Percentiles rank a stretch among this genome's conserved stretches.
Evolutionary conservation across 1,140 invertebrate species (phyloP).

Genomic region (Cotesia vestalis): DNA sequence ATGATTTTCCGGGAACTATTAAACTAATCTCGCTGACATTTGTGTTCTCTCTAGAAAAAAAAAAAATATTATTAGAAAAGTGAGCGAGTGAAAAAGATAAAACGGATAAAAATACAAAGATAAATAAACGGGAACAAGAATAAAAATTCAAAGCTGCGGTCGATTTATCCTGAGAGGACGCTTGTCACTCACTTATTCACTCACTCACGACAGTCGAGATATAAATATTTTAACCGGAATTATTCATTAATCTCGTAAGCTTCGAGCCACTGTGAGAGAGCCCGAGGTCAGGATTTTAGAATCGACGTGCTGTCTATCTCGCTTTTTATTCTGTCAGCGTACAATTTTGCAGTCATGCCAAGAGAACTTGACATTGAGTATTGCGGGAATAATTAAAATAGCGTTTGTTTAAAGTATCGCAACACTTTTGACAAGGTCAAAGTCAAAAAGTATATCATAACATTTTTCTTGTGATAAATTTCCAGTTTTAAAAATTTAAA

Average conservation of each 20-base stretch:
- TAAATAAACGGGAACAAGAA: slow-evolving; percentile 7
- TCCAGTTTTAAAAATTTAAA: no score
- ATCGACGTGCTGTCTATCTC: slow-evolving; percentile 1
- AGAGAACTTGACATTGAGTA: slow-evolving; percentile 30
- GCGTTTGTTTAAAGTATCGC: slow-evolving; percentile 7
- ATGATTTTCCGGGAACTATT: no score
- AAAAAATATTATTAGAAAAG: no score
- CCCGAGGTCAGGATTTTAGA: slow-evolving; percentile 1
- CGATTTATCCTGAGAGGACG: slow-evolving; percentile 16
- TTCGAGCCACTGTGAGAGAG: neutral
- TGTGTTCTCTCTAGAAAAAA: no score
- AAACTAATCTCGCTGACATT: no score
- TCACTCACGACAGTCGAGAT: slow-evolving; percentile 28
- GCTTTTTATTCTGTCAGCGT: no score
- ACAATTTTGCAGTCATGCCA: slow-evolving; percentile 16
- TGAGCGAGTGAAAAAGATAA: neutral
- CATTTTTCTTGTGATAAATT: neutral
- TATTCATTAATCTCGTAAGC: slow-evolving; percentile 26
- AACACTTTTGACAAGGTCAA: slow-evolving; percentile 9
- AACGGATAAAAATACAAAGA: slow-evolving; percentile 23
- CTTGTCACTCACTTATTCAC: slow-evolving; percentile 21
- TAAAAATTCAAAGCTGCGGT: slow-evolving; percentile 7
- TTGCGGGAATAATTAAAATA: slow-evolving; percentile 24
- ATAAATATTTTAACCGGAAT: slow-evolving; percentile 32
- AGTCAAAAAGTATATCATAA: neutral